Conservation (phyloP, 1,140 invertebrate genomes). For the Ceratina australensis region DNA sequence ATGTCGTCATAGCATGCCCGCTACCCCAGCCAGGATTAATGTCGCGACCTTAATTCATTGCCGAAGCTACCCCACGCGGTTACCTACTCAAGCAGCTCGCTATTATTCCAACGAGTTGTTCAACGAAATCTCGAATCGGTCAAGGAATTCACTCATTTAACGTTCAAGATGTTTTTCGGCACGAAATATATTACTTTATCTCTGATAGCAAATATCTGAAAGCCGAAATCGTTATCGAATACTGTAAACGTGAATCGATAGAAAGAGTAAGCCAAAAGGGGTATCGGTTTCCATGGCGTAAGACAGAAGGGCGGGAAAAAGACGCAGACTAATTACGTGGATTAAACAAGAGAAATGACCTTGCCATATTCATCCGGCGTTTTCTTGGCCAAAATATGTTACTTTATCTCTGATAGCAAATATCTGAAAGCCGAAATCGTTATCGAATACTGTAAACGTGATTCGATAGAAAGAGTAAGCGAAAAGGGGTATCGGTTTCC, state of each 20-base stretch:
- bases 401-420: neutral
- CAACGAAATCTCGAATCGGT: neutral
- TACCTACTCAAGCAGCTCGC: constrained; percentile 14
- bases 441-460: neutral
- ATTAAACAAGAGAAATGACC: constrained; percentile 50
- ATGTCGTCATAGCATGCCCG: constrained; percentile 57
- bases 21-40: constrained; percentile 41
- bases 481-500: constrained; percentile 1
- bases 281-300: neutral
- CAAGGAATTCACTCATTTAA: too few relatives aligned
- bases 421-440: neutral
- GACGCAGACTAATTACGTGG: constrained; percentile 37
- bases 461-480: neutral
- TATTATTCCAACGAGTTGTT: constrained; percentile 1
- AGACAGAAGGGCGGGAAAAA: neutral
- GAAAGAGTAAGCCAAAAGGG: neutral
- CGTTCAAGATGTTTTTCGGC: too few relatives aligned
- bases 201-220: neutral
- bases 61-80: neutral
- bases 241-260: neutral
- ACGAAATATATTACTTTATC: too few relatives aligned
- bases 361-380: constrained; percentile 38
- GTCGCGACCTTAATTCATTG: constrained; percentile 43
- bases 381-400: too few relatives aligned
- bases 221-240: neutral